These are phyloP conservation scores for Empidonax traillii DNA, from an alignment of 2,113 vertebrate species.

Conservation along the genomic window DNA sequence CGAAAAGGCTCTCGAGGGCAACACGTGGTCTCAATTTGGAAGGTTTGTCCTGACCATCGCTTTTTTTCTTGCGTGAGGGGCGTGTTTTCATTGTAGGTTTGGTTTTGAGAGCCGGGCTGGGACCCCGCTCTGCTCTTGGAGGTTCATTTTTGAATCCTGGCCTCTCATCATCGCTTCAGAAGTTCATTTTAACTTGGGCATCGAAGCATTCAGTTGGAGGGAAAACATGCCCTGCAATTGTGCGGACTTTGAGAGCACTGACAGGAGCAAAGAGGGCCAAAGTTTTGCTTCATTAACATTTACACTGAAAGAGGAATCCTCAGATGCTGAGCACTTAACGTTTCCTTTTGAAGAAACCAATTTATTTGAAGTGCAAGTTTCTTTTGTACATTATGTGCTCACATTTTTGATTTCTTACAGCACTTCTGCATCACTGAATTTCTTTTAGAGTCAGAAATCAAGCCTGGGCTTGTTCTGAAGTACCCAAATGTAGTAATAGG, in stretches of 20 bases:
- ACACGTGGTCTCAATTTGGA: background rate
- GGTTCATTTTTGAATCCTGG: background rate
- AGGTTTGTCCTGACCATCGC: background rate
- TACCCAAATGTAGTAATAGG: constrained; percentile 60
- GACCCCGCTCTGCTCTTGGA: rapidly evolving
- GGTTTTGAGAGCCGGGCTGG: background rate
- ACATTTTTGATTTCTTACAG: background rate
- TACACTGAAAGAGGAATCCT: constrained; percentile 17
- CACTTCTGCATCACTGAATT: constrained; percentile 9
- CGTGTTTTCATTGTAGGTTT: background rate
- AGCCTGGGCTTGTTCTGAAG: constrained; percentile 57
- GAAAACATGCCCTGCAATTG: background rate
- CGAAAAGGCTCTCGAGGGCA: background rate
- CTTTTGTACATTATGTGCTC: constrained; percentile 13
- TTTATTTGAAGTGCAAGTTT: constrained; percentile 48
- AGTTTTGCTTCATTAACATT: constrained; percentile 57
- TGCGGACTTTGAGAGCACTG: background rate
- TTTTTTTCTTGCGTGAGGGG: background rate
- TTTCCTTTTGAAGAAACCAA: constrained; percentile 56
- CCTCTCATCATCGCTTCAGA: background rate
- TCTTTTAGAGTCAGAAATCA: constrained; percentile 16
- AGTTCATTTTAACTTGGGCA: background rate
- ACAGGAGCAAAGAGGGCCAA: background rate
- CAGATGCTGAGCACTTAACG: constrained; percentile 43
- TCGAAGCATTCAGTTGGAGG: background rate